Evolutionary conservation across 2,888 invertebrate genomes (phyloP).

Genomic region (Megastigmus dorsalis): DNA sequence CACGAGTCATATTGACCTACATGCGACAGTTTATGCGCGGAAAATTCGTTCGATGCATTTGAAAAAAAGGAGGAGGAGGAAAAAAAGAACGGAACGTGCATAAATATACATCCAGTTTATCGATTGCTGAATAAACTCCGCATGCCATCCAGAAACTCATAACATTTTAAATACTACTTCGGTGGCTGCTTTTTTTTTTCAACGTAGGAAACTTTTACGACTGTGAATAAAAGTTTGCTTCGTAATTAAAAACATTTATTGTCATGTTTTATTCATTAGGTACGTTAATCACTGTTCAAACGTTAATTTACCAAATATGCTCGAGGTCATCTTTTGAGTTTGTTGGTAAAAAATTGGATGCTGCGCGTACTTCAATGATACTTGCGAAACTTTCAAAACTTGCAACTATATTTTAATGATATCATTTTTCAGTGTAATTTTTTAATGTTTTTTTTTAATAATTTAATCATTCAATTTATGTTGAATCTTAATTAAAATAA

Average conservation of each 20-base stretch:
- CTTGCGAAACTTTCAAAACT: too few species aligned
- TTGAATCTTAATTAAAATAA: background rate
- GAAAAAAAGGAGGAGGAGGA: conserved; percentile 3
- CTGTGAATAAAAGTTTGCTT: background rate
- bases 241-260: conserved; percentile 22
- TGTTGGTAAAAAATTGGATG: too few species aligned
- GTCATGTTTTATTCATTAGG: conserved; percentile 19
- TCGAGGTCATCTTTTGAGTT: background rate
- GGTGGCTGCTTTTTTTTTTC: background rate
- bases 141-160: conserved; percentile 16
- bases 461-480: too few species aligned
- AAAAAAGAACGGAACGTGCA: background rate
- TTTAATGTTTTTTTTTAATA: background rate
- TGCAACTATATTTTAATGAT: too few species aligned
- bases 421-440: too few species aligned
- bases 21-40: conserved; percentile 21
- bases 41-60: conserved; percentile 36
- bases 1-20: conserved; percentile 34
- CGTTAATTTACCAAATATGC: background rate
- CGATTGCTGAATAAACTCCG: conserved; percentile 32
- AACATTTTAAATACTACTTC: conserved; percentile 32
- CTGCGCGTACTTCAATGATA: too few species aligned
- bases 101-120: conserved; percentile 39
- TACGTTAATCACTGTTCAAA: background rate
- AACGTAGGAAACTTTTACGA: conserved; percentile 3